These are phyloP conservation scores for Chaetophractus vellerosus DNA, from an alignment of 2,797 vertebrate species.

Conservation along the genomic window DNA sequence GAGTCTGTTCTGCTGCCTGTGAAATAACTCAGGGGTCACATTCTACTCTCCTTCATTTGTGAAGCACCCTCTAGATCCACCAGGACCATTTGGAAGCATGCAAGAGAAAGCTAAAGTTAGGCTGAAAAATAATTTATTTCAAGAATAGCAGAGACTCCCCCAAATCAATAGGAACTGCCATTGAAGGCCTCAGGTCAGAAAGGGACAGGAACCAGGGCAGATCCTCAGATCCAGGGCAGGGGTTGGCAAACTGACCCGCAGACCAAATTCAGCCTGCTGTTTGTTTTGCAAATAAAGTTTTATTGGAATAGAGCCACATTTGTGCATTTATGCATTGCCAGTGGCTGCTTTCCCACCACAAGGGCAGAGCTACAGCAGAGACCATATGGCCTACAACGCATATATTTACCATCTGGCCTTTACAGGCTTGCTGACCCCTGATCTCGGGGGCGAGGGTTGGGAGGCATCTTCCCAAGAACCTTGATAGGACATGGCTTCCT, in stretches of 20 bases:
- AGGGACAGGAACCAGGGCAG: not conserved
- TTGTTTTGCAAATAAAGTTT: too few species aligned
- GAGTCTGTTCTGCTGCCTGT: not conserved
- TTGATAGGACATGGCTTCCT: too few species aligned
- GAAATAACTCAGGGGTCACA: too few species aligned
- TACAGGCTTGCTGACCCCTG: not conserved
- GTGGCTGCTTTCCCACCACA: not conserved
- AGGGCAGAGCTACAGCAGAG: not conserved
- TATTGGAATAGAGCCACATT: not conserved
- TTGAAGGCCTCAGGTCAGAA: not conserved
- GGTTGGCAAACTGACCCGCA: accelerated
- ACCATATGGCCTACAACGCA: too few species aligned
- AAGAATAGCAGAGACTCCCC: not conserved
- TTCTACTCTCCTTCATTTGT: not conserved
- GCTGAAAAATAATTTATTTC: not conserved
- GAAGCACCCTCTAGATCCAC: not conserved
- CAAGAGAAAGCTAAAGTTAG: not conserved
- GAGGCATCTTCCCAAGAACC: accelerated
- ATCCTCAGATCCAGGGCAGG: not conserved
- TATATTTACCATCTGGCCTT: too few species aligned
- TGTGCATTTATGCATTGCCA: accelerated
- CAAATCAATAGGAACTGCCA: accelerated
- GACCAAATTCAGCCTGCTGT: not conserved
- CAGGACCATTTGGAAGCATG: not conserved
- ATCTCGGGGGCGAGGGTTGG: too few species aligned